A percentile compares a stretch with the other conserved stretches of the same genome.
Conservation (phyloP, 2,797 vertebrate species). For the Smutsia temminckii region DNA sequence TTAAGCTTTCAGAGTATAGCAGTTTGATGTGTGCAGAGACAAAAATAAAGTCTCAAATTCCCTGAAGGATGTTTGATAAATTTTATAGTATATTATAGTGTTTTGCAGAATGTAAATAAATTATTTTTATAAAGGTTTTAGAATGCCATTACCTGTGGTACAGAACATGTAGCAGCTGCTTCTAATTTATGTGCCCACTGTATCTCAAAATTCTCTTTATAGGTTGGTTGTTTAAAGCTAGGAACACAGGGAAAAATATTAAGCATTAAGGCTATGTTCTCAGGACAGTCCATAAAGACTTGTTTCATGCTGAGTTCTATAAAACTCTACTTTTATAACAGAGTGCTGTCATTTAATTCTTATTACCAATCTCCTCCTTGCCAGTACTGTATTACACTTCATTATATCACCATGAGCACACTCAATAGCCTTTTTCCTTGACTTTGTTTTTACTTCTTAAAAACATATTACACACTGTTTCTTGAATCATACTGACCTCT, state of each 20-base stretch:
- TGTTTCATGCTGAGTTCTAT: background rate
- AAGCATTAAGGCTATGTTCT: background rate
- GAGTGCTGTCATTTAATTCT: background rate
- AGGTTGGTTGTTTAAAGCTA: background rate
- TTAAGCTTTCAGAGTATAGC: background rate
- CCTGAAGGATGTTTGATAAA: background rate
- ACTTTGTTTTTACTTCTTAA: background rate
- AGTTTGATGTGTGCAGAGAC: background rate
- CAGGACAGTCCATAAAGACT: background rate
- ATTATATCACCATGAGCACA: background rate
- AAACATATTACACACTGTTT: background rate
- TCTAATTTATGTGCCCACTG: background rate
- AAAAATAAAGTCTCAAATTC: conserved; percentile 10
- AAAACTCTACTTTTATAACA: background rate
- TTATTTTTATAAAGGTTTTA: background rate
- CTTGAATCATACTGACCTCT: background rate
- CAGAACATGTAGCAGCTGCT: background rate
- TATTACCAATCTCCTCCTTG: background rate
- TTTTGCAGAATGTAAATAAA: conserved; percentile 61
- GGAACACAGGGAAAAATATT: conserved; percentile 18
- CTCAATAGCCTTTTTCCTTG: background rate
- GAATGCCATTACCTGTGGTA: background rate
- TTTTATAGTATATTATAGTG: background rate
- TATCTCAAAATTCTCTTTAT: background rate
- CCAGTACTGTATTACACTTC: background rate